Base-by-base conservation (phyloP, 2,797 vertebrate species). In the Notolabrus celidotus region DNA sequence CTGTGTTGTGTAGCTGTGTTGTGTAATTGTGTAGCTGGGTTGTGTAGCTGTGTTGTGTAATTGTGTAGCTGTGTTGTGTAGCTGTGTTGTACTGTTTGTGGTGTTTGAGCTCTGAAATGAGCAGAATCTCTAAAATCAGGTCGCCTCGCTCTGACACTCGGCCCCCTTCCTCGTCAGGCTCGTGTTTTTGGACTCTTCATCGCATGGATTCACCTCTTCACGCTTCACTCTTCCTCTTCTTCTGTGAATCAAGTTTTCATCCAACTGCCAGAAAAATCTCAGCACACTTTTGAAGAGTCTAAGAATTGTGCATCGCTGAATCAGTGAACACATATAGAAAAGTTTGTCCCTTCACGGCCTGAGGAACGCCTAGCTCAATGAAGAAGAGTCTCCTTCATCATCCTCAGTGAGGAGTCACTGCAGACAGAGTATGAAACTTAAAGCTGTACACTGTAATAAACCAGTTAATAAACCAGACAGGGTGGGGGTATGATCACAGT, bases 71-170 rank as follows among this genome's bases (percentile, higher is more conserved):
- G 29, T 31, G 29, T 31, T 31, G 4, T 31, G 31, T 31, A n/a
- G n/a, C 3, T 11, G 36, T 11, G 12, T 12, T 36, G 34, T 36
- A n/a, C n/a, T n/a, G 34, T 36, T 36, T 36, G 11, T 12, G 3
- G 20, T 29, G 59, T 29, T 52, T 62, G 42, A 67, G 36, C 8
- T 36, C 68, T 45, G 54, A 50, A 57, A 43, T 38, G 14, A 61
- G 45, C 29, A 11, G 31, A 36, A 64, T 56, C 38, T 46, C 16
- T 49, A 47, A 61, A 62, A 60, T 4, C 45, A 41, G 56, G 58
- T n/a, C 41, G 61, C 60, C 22, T 25, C 25, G 49, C 41, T 38
- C 17, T 54, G 57, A 33, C 52, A 50, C 43, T 52, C 29, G 39
- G 17, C 16, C 31, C 36, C 10, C 45, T 20, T 19, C 45, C 47